Percentiles rank a stretch among this genome's conserved stretches.
Evolutionary conservation across 2,888 invertebrate genomes (phyloP).

Genomic region (Anthophora plumipes): DNA sequence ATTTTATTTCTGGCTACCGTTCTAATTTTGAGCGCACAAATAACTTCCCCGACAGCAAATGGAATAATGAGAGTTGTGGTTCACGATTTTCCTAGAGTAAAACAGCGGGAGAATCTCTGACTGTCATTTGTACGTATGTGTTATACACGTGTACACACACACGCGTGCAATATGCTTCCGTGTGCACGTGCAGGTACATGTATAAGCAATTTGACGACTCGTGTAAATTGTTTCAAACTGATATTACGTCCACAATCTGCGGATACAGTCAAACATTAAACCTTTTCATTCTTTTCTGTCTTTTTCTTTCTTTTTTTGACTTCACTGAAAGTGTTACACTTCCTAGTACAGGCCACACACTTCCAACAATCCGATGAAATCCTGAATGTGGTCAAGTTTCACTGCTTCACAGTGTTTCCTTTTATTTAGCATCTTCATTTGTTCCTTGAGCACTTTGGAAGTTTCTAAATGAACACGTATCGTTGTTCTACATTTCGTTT

Average conservation of each 20-base stretch:
- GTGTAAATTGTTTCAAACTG: slow-evolving; percentile 50
- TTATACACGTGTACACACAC: neutral
- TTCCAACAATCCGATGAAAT: neutral
- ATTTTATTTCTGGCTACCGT: slow-evolving; percentile 23
- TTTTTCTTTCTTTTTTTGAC: neutral
- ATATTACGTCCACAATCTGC: slow-evolving; percentile 43
- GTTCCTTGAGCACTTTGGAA: neutral
- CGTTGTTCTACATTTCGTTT: too few species aligned
- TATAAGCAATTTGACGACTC: slow-evolving; percentile 29
- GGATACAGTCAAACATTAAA: slow-evolving; percentile 18
- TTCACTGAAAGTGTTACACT: neutral
- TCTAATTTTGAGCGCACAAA: slow-evolving; percentile 49
- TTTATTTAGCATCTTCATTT: neutral
- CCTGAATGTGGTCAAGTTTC: neutral
- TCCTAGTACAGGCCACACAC: neutral
- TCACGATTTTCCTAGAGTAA: slow-evolving; percentile 46
- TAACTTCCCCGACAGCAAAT: slow-evolving; percentile 53
- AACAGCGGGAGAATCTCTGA: slow-evolving; percentile 35
- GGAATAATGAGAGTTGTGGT: slow-evolving; percentile 47
- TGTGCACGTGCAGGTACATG: neutral
- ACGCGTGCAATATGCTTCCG: neutral
- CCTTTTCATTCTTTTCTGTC: slow-evolving; percentile 3
- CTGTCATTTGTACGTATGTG: neutral
- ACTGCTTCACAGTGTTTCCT: too few species aligned
- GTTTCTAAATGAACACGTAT: neutral